Percentiles rank a stretch among this genome's conserved stretches.
phyloP scores from a whole-genome alignment of 1,140 invertebrate genomes.

The Caenorhabditis briggsae region DNA sequence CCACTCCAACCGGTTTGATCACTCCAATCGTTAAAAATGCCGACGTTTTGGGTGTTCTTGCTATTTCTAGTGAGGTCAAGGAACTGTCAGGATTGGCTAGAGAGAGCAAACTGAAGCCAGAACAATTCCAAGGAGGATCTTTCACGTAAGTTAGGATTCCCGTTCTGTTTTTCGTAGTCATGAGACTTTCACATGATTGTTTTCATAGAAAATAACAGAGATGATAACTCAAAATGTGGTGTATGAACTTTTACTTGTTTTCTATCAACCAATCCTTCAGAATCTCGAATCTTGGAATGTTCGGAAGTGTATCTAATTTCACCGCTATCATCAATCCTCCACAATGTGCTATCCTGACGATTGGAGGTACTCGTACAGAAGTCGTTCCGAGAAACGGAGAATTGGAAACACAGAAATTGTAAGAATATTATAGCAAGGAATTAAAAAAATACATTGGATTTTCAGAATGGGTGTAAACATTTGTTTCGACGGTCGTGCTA shows the following conservation, averaged over 20 bases:
- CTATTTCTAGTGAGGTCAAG: slow-evolving; percentile 84
- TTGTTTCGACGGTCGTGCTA: slow-evolving; percentile 51
- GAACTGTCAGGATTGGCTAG: slow-evolving; percentile 89
- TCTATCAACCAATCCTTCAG: slow-evolving; percentile 26
- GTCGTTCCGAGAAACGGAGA: slow-evolving; percentile 79
- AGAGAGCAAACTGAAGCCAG: slow-evolving; percentile 92
- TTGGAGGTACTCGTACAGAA: slow-evolving; percentile 81
- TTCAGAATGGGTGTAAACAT: slow-evolving; percentile 52
- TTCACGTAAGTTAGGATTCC: slow-evolving; percentile 79
- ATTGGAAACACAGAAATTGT: slow-evolving; percentile 54
- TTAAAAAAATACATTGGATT: neutral
- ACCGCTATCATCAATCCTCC: slow-evolving; percentile 85
- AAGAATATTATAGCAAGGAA: neutral
- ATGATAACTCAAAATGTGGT: slow-evolving; percentile 6
- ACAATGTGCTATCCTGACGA: slow-evolving; percentile 83
- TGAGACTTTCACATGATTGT: slow-evolving; percentile 1
- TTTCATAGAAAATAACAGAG: neutral
- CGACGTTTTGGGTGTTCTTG: slow-evolving; percentile 53
- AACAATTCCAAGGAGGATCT: slow-evolving; percentile 92
- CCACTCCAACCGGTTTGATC: slow-evolving; percentile 93
- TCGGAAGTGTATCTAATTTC: slow-evolving; percentile 83
- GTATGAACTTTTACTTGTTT: neutral
- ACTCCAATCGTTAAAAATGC: slow-evolving; percentile 96
- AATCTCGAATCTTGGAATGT: slow-evolving; percentile 98
- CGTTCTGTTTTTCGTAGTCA: too few species aligned